Percentiles rank a stretch among this genome's conserved stretches.
Evolutionary conservation across 1,140 invertebrate species (phyloP).

Genomic region (Melitaea cinxia): DNA sequence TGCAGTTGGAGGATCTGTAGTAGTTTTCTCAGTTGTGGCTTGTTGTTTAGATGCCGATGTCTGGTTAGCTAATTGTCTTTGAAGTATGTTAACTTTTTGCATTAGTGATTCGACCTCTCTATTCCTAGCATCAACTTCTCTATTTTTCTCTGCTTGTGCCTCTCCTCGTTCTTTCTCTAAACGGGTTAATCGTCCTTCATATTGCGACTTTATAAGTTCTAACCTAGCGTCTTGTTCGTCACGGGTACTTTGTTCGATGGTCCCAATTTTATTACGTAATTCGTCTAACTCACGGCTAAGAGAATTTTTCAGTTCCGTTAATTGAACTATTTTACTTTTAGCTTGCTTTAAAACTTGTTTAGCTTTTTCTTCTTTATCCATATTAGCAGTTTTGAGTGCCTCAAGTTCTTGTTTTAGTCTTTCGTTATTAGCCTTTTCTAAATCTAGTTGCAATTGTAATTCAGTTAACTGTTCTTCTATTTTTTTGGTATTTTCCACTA

Average conservation of each 20-base stretch:
- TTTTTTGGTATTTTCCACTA: constrained; percentile 68
- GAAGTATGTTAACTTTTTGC: constrained; percentile 88
- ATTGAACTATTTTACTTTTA: constrained; percentile 86
- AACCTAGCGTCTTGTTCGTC: constrained; percentile 84
- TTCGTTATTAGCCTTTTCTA: constrained; percentile 84
- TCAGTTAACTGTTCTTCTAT: constrained; percentile 83
- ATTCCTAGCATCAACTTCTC: constrained; percentile 86
- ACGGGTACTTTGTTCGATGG: constrained; percentile 74
- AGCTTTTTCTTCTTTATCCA: constrained; percentile 88
- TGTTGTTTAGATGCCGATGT: constrained; percentile 85
- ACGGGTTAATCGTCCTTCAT: constrained; percentile 86
- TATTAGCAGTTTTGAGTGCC: constrained; percentile 83
- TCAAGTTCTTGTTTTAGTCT: constrained; percentile 88
- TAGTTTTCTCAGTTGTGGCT: constrained; percentile 85
- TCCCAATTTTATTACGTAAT: constrained; percentile 82
- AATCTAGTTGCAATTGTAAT: constrained; percentile 83
- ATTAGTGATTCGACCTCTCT: constrained; percentile 88
- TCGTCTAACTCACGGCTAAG: constrained; percentile 84
- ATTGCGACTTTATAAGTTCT: constrained; percentile 86
- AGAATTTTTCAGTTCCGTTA: constrained; percentile 86
- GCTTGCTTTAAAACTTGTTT: constrained; percentile 88
- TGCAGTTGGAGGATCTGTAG: constrained; percentile 91
- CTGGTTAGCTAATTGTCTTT: constrained; percentile 89
- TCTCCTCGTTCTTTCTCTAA: constrained; percentile 90
- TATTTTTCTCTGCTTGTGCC: constrained; percentile 84